Evolutionary conservation across 2,113 vertebrate species (phyloP).

Genomic region (Rhegmatorhina hoffmannsi): DNA sequence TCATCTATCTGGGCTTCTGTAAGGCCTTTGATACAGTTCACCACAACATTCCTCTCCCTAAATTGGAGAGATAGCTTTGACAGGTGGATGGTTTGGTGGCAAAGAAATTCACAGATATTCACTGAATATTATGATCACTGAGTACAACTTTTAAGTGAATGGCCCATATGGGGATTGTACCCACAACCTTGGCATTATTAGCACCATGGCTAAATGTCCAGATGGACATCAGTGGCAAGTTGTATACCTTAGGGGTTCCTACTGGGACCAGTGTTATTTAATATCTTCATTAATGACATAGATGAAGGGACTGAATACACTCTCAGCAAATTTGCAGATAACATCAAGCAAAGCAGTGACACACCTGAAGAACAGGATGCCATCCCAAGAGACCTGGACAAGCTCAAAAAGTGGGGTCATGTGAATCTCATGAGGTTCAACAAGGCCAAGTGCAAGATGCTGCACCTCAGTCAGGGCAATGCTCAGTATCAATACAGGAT

Average conservation of each 20-base stretch:
- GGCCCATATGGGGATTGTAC: no score
- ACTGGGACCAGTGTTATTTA: not conserved
- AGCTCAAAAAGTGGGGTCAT: not conserved
- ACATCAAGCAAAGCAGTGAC: not conserved
- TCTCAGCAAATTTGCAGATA: not conserved
- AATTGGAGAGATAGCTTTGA: not conserved
- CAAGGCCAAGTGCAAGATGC: not conserved
- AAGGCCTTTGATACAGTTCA: not conserved
- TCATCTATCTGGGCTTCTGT: not conserved
- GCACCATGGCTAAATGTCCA: not conserved
- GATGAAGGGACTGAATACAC: fast-evolving
- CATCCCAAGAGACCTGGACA: not conserved
- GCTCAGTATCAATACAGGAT: not conserved
- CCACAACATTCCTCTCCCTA: not conserved
- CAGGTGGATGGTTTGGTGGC: not conserved
- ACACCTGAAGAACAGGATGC: not conserved
- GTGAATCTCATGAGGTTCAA: not conserved
- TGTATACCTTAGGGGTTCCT: not conserved
- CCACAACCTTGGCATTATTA: no score
- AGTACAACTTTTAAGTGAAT: no score
- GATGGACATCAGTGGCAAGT: not conserved
- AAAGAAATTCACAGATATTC: not conserved
- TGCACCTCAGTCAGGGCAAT: not conserved
- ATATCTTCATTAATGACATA: not conserved
- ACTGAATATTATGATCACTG: no score